Percentiles rank a stretch among this genome's conserved stretches.
These are phyloP conservation scores for Sturnus vulgaris DNA, from an alignment of 2,113 vertebrate genomes.

Conservation along the genomic window DNA sequence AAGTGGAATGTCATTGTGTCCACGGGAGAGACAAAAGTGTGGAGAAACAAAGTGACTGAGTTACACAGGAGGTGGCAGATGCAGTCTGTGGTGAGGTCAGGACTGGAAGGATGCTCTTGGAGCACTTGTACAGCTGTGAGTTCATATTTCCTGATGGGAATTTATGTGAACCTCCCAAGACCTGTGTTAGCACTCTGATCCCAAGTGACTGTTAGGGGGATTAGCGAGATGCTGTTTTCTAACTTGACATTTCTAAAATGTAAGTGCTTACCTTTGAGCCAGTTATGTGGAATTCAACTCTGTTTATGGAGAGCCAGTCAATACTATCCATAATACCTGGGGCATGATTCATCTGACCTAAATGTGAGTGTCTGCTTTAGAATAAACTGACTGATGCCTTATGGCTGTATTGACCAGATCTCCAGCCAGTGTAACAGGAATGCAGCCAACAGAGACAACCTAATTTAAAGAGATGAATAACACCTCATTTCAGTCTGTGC, in stretches of 20 bases:
- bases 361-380: neutral
- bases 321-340: neutral
- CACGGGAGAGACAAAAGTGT: neutral
- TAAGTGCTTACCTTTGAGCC: neutral
- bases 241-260: neutral
- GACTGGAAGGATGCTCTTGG: neutral
- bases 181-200: neutral
- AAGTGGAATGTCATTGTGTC: neutral
- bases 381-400: conserved; percentile 29
- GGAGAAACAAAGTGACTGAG: neutral
- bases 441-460: neutral
- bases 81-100: neutral
- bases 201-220: neutral
- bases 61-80: neutral
- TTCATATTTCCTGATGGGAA: neutral
- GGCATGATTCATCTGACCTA: conserved; percentile 16
- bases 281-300: neutral
- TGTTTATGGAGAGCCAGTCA: neutral
- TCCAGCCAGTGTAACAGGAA: neutral
- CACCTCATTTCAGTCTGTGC: neutral
- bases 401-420: conserved; percentile 37
- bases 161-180: neutral
- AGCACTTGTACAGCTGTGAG: neutral
- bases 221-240: neutral
- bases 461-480: conserved; percentile 45